Evolutionary conservation across 92 coral and sea anemone species (phyloP).

Genomic region (Desmophyllum pertusum): DNA sequence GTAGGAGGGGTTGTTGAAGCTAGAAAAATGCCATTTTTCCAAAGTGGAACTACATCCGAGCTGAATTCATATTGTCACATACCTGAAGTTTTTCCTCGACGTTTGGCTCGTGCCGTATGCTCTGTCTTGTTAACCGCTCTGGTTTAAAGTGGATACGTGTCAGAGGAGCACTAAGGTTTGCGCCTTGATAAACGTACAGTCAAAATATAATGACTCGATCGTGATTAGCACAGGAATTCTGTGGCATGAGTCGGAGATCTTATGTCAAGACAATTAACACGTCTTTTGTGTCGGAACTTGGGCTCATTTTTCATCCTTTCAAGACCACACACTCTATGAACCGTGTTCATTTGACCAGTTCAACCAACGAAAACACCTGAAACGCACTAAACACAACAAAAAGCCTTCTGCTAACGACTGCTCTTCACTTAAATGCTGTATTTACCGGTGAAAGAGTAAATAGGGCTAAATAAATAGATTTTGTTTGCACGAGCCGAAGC

Average conservation of each 20-base stretch:
- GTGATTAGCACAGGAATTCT: constrained; percentile 30
- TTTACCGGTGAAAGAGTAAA: constrained; percentile 39
- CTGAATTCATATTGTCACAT: neutral
- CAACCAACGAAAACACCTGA: constrained; percentile 8
- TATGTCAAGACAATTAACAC: constrained; percentile 43
- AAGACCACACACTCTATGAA: constrained; percentile 48
- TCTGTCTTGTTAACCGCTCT: neutral
- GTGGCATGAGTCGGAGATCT: constrained; percentile 45
- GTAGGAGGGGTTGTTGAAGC: too few species aligned
- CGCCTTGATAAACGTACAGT: constrained; percentile 9
- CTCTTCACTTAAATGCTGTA: neutral
- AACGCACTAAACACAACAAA: constrained; percentile 25
- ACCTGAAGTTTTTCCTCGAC: too few species aligned
- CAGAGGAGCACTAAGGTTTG: neutral
- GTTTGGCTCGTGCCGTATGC: neutral
- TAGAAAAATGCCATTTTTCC: neutral
- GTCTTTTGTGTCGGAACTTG: constrained; percentile 40
- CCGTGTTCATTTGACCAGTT: constrained; percentile 9
- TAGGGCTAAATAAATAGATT: constrained; percentile 29
- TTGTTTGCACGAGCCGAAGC: constrained; percentile 26
- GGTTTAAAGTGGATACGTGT: constrained; percentile 7
- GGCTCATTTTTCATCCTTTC: constrained; percentile 40
- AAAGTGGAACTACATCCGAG: neutral
- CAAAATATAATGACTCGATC: constrained; percentile 25
- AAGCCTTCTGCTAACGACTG: neutral